These are phyloP conservation scores for Porites cylindrica DNA, from an alignment of 92 coral and sea anemone genomes.

Conservation along the genomic window DNA sequence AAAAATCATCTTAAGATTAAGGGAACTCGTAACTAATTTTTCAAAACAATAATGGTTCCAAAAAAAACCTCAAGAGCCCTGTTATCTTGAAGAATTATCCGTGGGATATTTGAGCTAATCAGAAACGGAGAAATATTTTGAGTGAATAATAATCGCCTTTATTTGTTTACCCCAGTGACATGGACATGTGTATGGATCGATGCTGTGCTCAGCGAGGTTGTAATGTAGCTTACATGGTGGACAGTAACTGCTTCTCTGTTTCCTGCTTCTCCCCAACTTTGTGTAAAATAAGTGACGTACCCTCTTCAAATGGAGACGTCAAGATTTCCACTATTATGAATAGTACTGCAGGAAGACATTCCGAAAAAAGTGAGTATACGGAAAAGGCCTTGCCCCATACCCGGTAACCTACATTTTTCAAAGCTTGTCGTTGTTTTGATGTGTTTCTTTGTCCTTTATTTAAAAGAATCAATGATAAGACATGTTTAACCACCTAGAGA, in stretches of 20 bases:
- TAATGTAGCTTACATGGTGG: constrained; percentile 95
- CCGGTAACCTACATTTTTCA: too few relatives aligned
- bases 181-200: constrained; percentile 86
- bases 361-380: constrained; percentile 65
- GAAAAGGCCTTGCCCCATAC: not conserved
- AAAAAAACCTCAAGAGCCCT: too few relatives aligned
- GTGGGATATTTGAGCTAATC: too few relatives aligned
- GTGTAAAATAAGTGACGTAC: constrained; percentile 77
- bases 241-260: constrained; percentile 92
- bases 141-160: not conserved
- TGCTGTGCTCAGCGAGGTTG: constrained; percentile 89
- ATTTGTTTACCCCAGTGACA: constrained; percentile 59
- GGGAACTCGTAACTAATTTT: too few relatives aligned
- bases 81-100: too few relatives aligned
- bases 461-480: too few relatives aligned
- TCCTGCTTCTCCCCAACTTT: constrained; percentile 83
- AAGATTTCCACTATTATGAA: constrained; percentile 85
- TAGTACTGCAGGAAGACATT: constrained; percentile 55
- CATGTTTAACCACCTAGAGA: too few relatives aligned
- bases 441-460: too few relatives aligned
- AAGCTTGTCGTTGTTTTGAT: too few relatives aligned
- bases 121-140: too few relatives aligned
- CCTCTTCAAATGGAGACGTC: constrained; percentile 85
- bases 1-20: too few relatives aligned
- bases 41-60: too few relatives aligned